phyloP scores from a whole-genome alignment of 2,888 invertebrate species.

The Macroteleia sp. region DNA sequence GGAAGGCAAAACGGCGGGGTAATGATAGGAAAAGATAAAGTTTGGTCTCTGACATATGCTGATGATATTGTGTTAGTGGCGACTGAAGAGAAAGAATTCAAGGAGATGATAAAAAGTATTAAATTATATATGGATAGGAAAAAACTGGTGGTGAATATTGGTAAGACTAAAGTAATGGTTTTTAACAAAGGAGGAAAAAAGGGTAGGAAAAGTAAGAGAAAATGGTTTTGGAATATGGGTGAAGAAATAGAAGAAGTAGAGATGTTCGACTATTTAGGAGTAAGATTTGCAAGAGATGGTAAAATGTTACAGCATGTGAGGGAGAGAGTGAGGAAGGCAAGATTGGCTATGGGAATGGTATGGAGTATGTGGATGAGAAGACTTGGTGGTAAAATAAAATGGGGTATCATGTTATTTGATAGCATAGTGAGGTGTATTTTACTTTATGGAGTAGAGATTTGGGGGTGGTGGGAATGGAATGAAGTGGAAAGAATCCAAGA shows the following conservation, averaged over 20 bases:
- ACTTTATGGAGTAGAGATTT: too few relatives aligned
- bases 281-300: too few relatives aligned
- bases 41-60: not conserved
- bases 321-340: not conserved
- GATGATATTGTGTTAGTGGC: not conserved
- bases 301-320: too few relatives aligned
- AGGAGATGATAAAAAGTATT: not conserved
- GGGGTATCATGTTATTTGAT: too few relatives aligned
- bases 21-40: not conserved
- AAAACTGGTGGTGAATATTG: not conserved
- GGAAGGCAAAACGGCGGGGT: not conserved
- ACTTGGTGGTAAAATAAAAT: too few relatives aligned
- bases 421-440: too few relatives aligned
- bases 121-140: not conserved
- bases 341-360: not conserved
- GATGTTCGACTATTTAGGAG: too few relatives aligned
- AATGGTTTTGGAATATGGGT: too few relatives aligned
- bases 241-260: too few relatives aligned
- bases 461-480: not conserved
- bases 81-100: not conserved
- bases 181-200: too few relatives aligned
- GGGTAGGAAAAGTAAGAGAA: too few relatives aligned
- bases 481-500: not conserved
- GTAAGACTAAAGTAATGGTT: too few relatives aligned
- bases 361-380: not conserved